Evolutionary conservation across 1,140 invertebrate genomes (phyloP), one percentile per base, ranked within the genome.

Genomic region (Arion vulgaris): DNA sequence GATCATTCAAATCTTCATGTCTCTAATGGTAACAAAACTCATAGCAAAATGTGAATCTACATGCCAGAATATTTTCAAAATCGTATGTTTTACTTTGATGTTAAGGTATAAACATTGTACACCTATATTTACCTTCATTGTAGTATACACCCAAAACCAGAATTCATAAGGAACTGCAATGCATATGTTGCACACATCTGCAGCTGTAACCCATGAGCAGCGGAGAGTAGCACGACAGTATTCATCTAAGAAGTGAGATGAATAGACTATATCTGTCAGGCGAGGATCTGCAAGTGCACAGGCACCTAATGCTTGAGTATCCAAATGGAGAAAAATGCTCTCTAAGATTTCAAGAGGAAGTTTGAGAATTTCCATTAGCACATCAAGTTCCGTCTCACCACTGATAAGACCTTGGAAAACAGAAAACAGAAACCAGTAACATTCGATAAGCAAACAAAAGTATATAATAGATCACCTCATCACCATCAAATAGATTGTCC

Each of bases 241-340:
- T 32, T 49, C 62, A 71, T 80, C 78, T 28, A n/a, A 36, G 36
- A 80, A 80, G 66, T 80, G 78, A 38, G 62, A 71, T 62, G 62
- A 69, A 66, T 80, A 80, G 39, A 80, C 45, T 26, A n/a, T 69
- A 32, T 80, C 41, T 36, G 78, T 66, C 78, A 80, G 41, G 17
- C 51, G 68, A 32, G 41, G 38, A 49, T 80, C 78, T n/a, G 68
- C 78, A 36, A 80, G 68, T n/a, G 78, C n/a, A 80, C 78, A 80
- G 11, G 78, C 39, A 28, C 62, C 66, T 17, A 80, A 53, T 45
- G 62, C 66, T 51, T 80, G 78, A 51, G 78, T 80, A 38, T 80
- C 78, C 78, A 80, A 51, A 49, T 80, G 62, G n/a, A 69, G n/a
- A n/a, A 80, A 80, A 49, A 80, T 80, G 13, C 36, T 41, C 66